Percentiles rank a stretch among this genome's conserved stretches.
These are phyloP conservation scores for Buphagus erythrorhynchus DNA, from an alignment of 2,797 vertebrate species.

Conservation along the genomic window DNA sequence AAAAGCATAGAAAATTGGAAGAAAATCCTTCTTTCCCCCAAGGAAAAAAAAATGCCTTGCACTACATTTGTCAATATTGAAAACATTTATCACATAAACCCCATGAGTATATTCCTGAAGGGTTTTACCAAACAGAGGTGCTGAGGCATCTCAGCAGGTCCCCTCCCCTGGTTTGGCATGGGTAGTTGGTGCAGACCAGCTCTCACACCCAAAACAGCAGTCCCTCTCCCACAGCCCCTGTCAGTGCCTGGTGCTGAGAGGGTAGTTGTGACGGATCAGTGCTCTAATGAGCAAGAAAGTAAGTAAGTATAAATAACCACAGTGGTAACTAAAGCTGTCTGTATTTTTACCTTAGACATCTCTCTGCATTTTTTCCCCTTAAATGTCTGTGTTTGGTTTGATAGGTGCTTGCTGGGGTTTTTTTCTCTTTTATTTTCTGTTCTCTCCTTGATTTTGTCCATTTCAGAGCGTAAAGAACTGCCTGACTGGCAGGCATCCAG, in stretches of 20 bases:
- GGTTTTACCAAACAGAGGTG: neutral
- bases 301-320: neutral
- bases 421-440: too few species aligned
- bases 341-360: neutral
- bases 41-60: accelerated
- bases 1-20: neutral
- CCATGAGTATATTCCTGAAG: neutral
- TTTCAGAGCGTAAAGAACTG: neutral
- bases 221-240: neutral
- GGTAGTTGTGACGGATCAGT: neutral
- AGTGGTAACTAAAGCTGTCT: neutral
- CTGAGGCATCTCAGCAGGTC: neutral
- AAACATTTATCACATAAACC: neutral
- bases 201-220: neutral
- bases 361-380: neutral
- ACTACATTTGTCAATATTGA: neutral
- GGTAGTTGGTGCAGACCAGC: neutral
- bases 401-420: too few species aligned
- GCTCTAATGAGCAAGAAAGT: neutral
- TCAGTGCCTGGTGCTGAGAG: neutral
- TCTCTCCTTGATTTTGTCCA: neutral
- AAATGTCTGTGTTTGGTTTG: neutral
- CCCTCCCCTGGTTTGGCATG: neutral
- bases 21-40: neutral
- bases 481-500: neutral